Conservation (phyloP, 2,113 vertebrate genomes). For the Colossoma macropomum region DNA sequence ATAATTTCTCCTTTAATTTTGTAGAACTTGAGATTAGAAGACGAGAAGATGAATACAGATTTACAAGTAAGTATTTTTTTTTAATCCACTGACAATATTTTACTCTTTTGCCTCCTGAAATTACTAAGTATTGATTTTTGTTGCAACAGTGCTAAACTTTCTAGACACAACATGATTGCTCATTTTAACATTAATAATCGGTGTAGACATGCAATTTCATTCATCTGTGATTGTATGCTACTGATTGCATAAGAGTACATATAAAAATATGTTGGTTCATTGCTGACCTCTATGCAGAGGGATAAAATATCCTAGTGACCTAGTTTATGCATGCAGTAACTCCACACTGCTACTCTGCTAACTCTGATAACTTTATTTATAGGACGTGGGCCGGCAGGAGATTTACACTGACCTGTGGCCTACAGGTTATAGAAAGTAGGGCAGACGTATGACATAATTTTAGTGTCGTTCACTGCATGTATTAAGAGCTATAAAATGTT, state of each 20-base stretch:
- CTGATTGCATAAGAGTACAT: background rate
- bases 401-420: background rate
- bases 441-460: conserved; percentile 28
- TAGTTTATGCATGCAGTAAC: conserved; percentile 55
- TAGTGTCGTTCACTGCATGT: background rate
- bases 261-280: background rate
- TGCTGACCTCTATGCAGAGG: background rate
- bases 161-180: conserved; percentile 44
- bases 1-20: conserved; percentile 79
- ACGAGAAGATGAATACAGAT: conserved; percentile 99
- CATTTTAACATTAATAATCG: background rate
- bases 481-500: too few species aligned
- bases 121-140: too few species aligned
- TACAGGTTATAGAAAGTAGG: conserved; percentile 28
- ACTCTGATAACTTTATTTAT: conserved; percentile 61
- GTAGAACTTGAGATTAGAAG: conserved; percentile 99
- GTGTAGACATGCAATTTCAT: background rate
- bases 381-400: conserved; percentile 28
- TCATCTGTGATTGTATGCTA: background rate
- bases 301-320: conserved; percentile 53
- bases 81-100: conserved; percentile 10
- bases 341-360: conserved; percentile 36
- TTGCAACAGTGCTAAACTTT: conserved; percentile 60
- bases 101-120: background rate
- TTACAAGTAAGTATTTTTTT: conserved; percentile 95